These are phyloP conservation scores for Bombus waltoni DNA, from an alignment of 1,140 invertebrate genomes.

Conservation along the genomic window DNA sequence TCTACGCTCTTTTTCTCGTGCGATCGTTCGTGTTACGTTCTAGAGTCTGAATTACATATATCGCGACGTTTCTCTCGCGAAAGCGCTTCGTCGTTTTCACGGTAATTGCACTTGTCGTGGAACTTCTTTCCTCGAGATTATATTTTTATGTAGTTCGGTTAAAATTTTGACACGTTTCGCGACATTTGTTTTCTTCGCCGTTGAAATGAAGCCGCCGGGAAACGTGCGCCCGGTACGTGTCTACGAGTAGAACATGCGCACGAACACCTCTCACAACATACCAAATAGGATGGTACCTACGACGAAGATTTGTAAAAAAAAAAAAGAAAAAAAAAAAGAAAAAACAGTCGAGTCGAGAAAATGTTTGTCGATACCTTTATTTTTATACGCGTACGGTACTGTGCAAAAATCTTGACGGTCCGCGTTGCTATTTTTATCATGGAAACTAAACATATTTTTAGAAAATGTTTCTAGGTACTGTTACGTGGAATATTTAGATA, in stretches of 20 bases:
- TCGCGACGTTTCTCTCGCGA: not conserved
- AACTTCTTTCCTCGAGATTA: slow-evolving; percentile 22
- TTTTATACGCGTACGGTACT: not conserved
- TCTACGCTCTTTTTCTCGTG: not conserved
- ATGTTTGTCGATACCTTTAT: not conserved
- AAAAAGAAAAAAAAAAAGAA: too few relatives aligned
- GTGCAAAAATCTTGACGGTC: too few relatives aligned
- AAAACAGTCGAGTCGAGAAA: not conserved
- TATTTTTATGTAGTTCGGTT: slow-evolving; percentile 21
- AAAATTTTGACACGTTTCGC: slow-evolving; percentile 23
- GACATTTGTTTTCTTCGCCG: not conserved
- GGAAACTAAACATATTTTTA: not conserved
- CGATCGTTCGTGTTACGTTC: not conserved
- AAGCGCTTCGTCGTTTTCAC: slow-evolving; percentile 15
- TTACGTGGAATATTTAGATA: not conserved
- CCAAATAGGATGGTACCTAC: not conserved
- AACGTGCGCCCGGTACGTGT: not conserved
- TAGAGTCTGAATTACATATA: not conserved
- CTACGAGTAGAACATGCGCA: not conserved
- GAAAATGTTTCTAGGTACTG: not conserved
- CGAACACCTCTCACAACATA: slow-evolving; percentile 16
- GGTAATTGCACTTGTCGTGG: slow-evolving; percentile 43
- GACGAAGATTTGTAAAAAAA: not conserved
- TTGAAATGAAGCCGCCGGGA: not conserved
- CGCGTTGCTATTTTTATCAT: not conserved